Evolutionary conservation across 2,797 vertebrate genomes (phyloP), one percentile per base, ranked within the genome.

Genomic region (Mormyrus hasselquistii): DNA sequence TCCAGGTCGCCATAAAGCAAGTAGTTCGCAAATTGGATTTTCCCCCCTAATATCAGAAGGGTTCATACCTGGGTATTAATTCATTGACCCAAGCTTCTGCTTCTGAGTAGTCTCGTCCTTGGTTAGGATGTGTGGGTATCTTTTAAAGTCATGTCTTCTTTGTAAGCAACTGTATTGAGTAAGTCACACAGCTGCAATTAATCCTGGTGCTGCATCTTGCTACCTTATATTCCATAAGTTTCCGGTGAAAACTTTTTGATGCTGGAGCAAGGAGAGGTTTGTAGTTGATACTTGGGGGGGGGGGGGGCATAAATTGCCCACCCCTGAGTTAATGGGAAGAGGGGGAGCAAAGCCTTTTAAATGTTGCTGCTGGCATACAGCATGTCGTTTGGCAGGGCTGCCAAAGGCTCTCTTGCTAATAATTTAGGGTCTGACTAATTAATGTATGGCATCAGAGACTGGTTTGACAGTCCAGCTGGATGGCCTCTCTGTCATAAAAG

Each of bases 361-460:
- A 87, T 87, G 85, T n/a, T 87, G 53, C 52, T 87, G 52, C 53
- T 87, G 85, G 85, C 52, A 25, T 87, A 49, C 34, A 19, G 86
- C 19, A 7, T 65, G 86, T 65, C 19, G 38, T 34, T 22, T 65
- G 57, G 86, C 38, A 49, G n/a, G 3, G 3, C 55, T 47, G 57
- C 57, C 41, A 49, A 65, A 87, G 38, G 86, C 34, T 47, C 25
- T 69, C 86, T 47, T 53, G 59, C 57, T 65, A 65, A 62, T 65
- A 47, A 57, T 65, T 87, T 87, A 87, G 57, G 57, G 57, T 62
- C 38, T 47, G 57, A 87, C 86, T 65, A 87, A 87, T 47, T 84
- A 84, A 84, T 52, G 82, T 84, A 65, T 49, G 86, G 86, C 85
- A 57, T 53, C 85, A 34, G 41, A 87, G 41, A 65, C 86, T 34